Evolutionary conservation across 1,140 invertebrate genomes (phyloP), one percentile per base, ranked within the genome.

Genomic region (Drosophila azteca): DNA sequence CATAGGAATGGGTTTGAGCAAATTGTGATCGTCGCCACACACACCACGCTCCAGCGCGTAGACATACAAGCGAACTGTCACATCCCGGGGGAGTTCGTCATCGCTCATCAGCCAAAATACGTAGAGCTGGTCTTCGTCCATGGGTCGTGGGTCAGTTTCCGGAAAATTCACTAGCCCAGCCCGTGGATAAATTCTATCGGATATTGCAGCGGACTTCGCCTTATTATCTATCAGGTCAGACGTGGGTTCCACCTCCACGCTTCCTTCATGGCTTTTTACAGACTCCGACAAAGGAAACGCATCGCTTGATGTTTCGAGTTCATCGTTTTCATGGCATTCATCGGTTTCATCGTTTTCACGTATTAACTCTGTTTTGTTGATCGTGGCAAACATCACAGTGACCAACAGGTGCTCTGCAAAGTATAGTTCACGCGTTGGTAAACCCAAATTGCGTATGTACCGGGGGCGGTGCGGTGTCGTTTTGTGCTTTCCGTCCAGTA

Each of bases 41-140:
- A 63, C 4, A 1, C 15, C 26, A 7, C 7, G 45, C 9, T 53
- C 26, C 11, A 20, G 48, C 7, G 49, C 13, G 17, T 59, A 66
- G 7, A 71, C 15, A 17, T 54, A 39, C 0, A 71, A 3, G 1
- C 44, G 15, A 6, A 62, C 64, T 2, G 0, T n/a, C 1, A 43
- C 17, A 8, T 49, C n/a, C 3, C 49, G 9, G 0, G 8, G 11
- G 2, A 41, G 3, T 6, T 26, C 39, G 17, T 59, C 31, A 24
- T n/a, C 8, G 20, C 6, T 59, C 15, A 43, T 41, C 17, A 71
- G n/a, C 68, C 68, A 71, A 22, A 71, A 71, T 3, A 71, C 24
- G 13, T 50, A 53, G 1, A 71, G 2, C 7, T 26, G 20, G 2
- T n/a, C 20, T 15, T 61, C 13, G 11, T 2, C 29, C 8, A 9